phyloP scores from a whole-genome alignment of 2,888 invertebrate species.

The Orthonychiurus folsomi region DNA sequence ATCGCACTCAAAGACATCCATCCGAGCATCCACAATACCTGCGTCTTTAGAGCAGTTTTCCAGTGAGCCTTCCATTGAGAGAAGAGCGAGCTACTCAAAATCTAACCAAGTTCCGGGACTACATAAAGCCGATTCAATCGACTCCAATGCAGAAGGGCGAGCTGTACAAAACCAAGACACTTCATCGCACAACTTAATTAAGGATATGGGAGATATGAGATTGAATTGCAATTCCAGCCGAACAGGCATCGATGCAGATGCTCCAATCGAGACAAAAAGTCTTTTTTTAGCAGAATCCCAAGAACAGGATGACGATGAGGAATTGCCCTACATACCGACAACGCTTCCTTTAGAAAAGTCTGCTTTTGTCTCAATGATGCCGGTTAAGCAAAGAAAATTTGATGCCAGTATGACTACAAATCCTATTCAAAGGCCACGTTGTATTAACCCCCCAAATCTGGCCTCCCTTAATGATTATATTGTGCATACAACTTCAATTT shows the following conservation, averaged over 20 bases:
- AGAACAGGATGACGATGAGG: constrained; percentile 64
- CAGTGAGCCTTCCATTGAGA: neutral
- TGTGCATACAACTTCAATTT: constrained; percentile 43
- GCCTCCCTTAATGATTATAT: constrained; percentile 64
- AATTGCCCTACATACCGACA: constrained; percentile 81
- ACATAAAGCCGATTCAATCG: neutral
- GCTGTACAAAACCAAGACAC: constrained; percentile 22
- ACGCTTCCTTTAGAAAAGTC: constrained; percentile 77
- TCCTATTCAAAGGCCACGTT: constrained; percentile 41
- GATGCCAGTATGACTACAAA: constrained; percentile 22
- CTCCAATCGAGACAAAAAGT: constrained; percentile 63
- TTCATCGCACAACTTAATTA: constrained; percentile 28
- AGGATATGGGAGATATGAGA: constrained; percentile 41
- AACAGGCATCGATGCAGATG: constrained; percentile 49
- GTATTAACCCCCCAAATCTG: constrained; percentile 63
- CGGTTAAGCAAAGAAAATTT: constrained; percentile 58
- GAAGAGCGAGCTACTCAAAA: neutral
- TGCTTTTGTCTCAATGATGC: constrained; percentile 68
- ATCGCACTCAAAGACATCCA: neutral
- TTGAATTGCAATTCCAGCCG: constrained; percentile 47
- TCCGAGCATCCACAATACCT: neutral
- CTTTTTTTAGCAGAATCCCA: constrained; percentile 55
- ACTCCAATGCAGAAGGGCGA: constrained; percentile 19
- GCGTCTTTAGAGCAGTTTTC: neutral
- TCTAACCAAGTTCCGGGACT: neutral